phyloP scores from a whole-genome alignment of 1,140 invertebrate genomes.

The Euura lappo region DNA sequence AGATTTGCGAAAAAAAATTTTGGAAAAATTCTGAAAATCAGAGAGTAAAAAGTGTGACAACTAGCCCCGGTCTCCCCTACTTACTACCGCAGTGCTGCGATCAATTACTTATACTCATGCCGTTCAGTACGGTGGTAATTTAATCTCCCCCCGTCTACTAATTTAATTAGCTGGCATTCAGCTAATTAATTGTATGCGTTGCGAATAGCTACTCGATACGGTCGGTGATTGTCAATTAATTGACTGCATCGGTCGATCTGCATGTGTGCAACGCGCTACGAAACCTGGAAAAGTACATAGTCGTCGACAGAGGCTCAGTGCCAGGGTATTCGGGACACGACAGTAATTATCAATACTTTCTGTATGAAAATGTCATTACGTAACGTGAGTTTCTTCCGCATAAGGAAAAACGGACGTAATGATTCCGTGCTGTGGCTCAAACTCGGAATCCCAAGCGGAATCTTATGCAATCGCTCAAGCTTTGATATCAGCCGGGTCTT shows the following conservation, averaged over 20 bases:
- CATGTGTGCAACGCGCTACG: constrained; percentile 51
- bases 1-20: no score
- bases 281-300: background rate
- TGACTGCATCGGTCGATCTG: constrained; percentile 56
- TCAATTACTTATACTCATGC: background rate
- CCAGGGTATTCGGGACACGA: no score
- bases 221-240: constrained; percentile 57
- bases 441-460: no score
- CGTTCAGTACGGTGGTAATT: background rate
- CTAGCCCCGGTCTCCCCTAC: no score
- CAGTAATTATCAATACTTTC: no score
- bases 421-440: no score
- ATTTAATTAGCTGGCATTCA: constrained; percentile 45
- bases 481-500: background rate
- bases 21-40: no score
- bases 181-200: constrained; percentile 56
- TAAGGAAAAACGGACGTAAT: no score
- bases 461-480: background rate
- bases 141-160: background rate
- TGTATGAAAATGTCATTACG: no score
- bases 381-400: no score
- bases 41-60: no score
- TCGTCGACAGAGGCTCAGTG: no score
- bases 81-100: background rate
- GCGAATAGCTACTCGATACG: constrained; percentile 41